These are phyloP conservation scores for Panonychus citri DNA, from an alignment of 1,140 invertebrate species.

Conservation along the genomic window DNA sequence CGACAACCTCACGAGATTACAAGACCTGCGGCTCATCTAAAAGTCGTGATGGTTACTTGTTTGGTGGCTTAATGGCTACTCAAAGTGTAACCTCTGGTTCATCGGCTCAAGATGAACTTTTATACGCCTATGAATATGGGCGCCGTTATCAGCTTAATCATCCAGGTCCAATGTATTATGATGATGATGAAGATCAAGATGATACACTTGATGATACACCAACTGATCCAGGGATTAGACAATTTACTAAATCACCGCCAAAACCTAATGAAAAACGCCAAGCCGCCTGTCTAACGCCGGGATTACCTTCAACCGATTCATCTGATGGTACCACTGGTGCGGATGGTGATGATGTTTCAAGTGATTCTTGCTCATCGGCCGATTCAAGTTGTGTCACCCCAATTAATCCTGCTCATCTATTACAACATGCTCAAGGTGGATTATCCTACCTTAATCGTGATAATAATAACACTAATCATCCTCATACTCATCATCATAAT, in stretches of 20 bases:
- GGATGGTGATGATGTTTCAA: background rate
- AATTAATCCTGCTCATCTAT: background rate
- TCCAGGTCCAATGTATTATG: background rate
- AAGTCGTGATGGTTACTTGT: background rate
- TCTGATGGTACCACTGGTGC: background rate
- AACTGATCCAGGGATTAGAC: conserved; percentile 24
- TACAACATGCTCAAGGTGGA: background rate
- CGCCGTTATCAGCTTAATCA: conserved; percentile 14
- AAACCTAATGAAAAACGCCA: conserved; percentile 24
- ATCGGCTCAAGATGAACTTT: conserved; percentile 23
- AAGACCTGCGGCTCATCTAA: background rate
- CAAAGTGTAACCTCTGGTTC: conserved; percentile 13
- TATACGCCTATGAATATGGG: conserved; percentile 24
- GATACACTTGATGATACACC: conserved; percentile 10
- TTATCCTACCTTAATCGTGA: too few species aligned
- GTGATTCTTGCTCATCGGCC: background rate
- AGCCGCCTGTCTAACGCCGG: conserved; percentile 20
- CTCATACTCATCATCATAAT: too few species aligned
- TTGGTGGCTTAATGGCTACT: background rate
- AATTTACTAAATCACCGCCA: conserved; percentile 25
- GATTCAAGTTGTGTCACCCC: background rate
- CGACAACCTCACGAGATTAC: background rate
- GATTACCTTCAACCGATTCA: background rate
- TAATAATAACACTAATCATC: too few species aligned
- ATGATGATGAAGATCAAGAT: background rate